Evolutionary conservation across 2,888 invertebrate species (phyloP).

Genomic region (Athripsodes cinereus): DNA sequence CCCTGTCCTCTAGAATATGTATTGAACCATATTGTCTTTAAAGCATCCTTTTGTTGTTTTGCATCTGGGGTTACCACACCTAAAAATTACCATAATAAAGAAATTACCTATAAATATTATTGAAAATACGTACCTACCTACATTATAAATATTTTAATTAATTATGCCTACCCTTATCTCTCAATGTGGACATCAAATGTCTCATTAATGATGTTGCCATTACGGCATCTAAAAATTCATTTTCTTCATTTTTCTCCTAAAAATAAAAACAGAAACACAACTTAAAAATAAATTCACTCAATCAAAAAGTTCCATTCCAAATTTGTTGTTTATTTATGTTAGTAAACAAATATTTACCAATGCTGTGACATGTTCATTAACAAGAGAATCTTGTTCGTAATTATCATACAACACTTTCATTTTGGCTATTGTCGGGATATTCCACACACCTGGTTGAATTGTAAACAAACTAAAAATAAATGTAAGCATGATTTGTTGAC

Average conservation of each 20-base stretch:
- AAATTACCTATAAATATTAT: too few species aligned
- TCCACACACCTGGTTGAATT: constrained; percentile 55
- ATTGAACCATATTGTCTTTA: constrained; percentile 73
- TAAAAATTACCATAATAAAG: constrained; percentile 30
- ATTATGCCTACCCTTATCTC: constrained; percentile 56
- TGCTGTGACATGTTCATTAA: constrained; percentile 71
- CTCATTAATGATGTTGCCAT: constrained; percentile 72
- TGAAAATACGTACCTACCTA: too few species aligned
- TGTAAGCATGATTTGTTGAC: not conserved
- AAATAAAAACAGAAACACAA: constrained; percentile 14
- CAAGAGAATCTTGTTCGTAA: constrained; percentile 67
- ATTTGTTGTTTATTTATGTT: too few species aligned
- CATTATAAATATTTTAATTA: too few species aligned
- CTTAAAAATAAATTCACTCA: not conserved
- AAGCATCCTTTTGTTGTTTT: constrained; percentile 63
- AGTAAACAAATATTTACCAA: too few species aligned
- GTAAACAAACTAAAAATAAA: constrained; percentile 50
- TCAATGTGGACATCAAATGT: constrained; percentile 60
- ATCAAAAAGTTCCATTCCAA: not conserved
- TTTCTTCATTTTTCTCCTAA: constrained; percentile 70
- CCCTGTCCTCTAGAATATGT: constrained; percentile 76
- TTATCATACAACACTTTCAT: constrained; percentile 75
- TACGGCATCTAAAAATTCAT: constrained; percentile 70
- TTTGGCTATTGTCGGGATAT: constrained; percentile 68
- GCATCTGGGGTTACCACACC: constrained; percentile 59